Conservation (phyloP, 1,140 invertebrate genomes). For the Littorina saxatilis region DNA sequence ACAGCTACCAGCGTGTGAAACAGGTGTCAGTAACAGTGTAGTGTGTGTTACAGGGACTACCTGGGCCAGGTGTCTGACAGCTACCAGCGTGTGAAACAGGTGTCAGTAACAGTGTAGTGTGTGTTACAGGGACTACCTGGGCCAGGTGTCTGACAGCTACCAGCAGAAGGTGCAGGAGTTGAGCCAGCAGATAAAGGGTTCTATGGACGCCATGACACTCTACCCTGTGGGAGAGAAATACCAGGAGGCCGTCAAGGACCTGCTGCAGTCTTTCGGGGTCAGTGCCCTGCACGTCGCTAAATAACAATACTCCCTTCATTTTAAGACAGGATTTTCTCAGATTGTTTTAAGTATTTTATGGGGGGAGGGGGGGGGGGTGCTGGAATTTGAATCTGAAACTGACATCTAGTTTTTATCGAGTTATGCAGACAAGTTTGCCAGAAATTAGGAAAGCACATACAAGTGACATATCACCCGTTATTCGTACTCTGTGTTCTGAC, state of each 20-base stretch:
- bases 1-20: too few relatives aligned
- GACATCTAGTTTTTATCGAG: too few relatives aligned
- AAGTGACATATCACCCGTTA: too few relatives aligned
- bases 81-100: background rate
- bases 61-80: constrained; percentile 5
- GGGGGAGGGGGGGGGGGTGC: too few relatives aligned
- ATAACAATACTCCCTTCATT: background rate
- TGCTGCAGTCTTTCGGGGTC: background rate
- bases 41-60: constrained; percentile 17
- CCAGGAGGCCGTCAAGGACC: constrained; percentile 3
- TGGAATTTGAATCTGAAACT: background rate
- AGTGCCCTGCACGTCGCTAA: background rate
- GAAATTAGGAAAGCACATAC: too few relatives aligned
- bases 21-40: too few relatives aligned
- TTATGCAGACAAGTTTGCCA: too few relatives aligned
- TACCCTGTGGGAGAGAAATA: constrained; percentile 1
- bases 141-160: constrained; percentile 15
- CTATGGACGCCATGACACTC: constrained; percentile 11
- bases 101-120: too few relatives aligned
- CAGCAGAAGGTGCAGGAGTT: background rate
- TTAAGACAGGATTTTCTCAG: background rate
- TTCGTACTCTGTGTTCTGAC: too few relatives aligned
- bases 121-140: constrained; percentile 12
- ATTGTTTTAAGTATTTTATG: background rate
- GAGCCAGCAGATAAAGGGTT: background rate